Evolutionary conservation across 2,888 invertebrate genomes (phyloP).

Genomic region (Netelia fuscicornis): DNA sequence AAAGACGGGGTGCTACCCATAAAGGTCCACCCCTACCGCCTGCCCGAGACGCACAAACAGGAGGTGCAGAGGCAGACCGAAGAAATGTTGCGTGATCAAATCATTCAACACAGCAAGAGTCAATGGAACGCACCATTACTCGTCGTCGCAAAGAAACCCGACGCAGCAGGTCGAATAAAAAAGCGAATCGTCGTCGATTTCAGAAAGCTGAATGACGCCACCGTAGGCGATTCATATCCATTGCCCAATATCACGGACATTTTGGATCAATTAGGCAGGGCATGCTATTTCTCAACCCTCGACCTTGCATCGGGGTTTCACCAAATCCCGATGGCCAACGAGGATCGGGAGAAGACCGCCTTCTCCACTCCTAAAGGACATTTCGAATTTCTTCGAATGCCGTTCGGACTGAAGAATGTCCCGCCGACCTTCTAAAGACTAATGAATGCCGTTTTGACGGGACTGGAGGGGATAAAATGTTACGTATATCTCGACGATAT

Average conservation of each 20-base stretch:
- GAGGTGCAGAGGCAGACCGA: background rate
- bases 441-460: background rate
- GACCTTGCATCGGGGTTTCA: background rate
- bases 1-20: background rate
- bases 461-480: too few species aligned
- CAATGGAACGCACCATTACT: background rate
- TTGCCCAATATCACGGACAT: background rate
- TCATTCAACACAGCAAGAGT: background rate
- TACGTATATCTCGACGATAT: too few species aligned
- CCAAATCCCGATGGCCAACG: background rate
- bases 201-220: background rate
- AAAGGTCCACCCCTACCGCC: background rate
- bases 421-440: background rate
- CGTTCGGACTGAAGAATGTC: background rate
- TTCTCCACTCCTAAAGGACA: background rate
- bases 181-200: too few species aligned
- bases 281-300: background rate
- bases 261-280: background rate
- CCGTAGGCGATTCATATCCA: background rate
- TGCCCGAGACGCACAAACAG: background rate
- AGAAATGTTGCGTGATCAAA: background rate
- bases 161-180: background rate
- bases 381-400: background rate
- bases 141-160: conserved; percentile 8
- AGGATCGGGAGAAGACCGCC: background rate